Base-by-base conservation (phyloP, 1,140 invertebrate species). In the Anastrepha ludens region DNA sequence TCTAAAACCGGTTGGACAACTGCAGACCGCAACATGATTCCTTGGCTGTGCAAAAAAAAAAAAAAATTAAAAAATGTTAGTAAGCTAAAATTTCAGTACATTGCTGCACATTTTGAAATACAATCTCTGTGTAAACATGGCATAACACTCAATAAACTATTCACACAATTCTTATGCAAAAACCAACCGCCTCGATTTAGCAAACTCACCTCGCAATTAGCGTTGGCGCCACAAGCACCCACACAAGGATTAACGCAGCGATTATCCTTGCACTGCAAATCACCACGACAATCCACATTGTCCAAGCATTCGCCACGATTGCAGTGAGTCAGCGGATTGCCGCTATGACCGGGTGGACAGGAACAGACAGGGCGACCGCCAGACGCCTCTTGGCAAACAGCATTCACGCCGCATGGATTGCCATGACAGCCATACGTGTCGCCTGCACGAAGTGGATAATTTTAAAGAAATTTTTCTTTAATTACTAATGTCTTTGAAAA, bases 11-110 rank as follows among this genome's bases (percentile, higher is more conserved):
- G 96, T 93, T 0, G 97, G 96, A 92, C 97, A 98, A 9, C 96
- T 96, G 91, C 97, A 98, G 0, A 97, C 96, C 3, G 97, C 97
- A 47, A 97, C 95, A 89, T 98, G 97, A 89, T 97, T 96, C 86
- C 96, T 94, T 0, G 95, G 96, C 96, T 94, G 90, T 89, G 89
- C 50, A 94, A 91, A 20, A 92, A 74, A 90, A 78, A 6, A 15
- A 87, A 29, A 93, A 93, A 17, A 92, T 86, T 11, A 78, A 55
- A 6, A 90, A 1, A 93, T 91, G 5, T 93, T 87, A 87, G 94
- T 93, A 87, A 29, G 29, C 29, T 29, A 29, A 29, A 29, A 29
- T 29, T 29, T 29, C 29, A 29, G 29, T 29, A 29, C 0, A 29
- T 29, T 29, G 29, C 29, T 29, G 29, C 29, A 29, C 29, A 94